Evolutionary conservation across 64 coral and sea anemone species (phyloP).

Genomic region (Pachyseris speciosa): DNA sequence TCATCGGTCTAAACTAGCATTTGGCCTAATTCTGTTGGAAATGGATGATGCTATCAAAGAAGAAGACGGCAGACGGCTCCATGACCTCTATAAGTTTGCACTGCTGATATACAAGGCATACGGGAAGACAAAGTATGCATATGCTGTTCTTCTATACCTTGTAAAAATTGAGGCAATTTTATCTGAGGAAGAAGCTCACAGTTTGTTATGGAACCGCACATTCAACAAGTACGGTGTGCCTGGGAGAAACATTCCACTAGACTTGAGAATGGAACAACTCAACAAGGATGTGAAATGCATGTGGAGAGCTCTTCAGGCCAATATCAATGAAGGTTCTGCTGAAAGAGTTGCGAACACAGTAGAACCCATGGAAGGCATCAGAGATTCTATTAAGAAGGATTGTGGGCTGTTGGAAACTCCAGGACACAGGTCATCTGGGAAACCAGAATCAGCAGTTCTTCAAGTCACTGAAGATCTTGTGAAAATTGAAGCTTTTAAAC

Average conservation of each 20-base stretch:
- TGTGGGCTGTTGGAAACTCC: neutral
- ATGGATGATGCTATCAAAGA: conserved; percentile 41
- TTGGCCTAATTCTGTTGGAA: conserved; percentile 40
- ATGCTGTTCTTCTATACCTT: conserved; percentile 33
- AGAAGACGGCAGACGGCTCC: conserved; percentile 30
- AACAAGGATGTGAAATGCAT: conserved; percentile 48
- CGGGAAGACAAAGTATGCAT: too few relatives aligned
- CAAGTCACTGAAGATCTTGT: too few relatives aligned
- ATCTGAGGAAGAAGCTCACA: neutral
- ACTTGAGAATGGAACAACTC: conserved; percentile 60
- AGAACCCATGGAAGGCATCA: conserved; percentile 18
- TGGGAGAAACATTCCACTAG: conserved; percentile 48
- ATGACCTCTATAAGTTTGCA: conserved; percentile 39
- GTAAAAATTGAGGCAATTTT: conserved; percentile 35
- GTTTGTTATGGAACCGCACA: conserved; percentile 6
- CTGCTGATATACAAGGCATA: conserved; percentile 38
- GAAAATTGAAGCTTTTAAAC: too few relatives aligned
- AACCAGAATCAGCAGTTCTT: neutral
- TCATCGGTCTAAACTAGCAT: conserved; percentile 29
- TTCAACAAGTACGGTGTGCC: conserved; percentile 51
- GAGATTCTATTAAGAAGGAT: conserved; percentile 20
- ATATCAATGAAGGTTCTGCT: conserved; percentile 48
- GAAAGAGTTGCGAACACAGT: conserved; percentile 23
- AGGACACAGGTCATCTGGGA: conserved; percentile 11
- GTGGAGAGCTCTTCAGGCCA: conserved; percentile 41